Base-by-base conservation (phyloP, 2,888 invertebrate species). In the Trilocha varians region DNA sequence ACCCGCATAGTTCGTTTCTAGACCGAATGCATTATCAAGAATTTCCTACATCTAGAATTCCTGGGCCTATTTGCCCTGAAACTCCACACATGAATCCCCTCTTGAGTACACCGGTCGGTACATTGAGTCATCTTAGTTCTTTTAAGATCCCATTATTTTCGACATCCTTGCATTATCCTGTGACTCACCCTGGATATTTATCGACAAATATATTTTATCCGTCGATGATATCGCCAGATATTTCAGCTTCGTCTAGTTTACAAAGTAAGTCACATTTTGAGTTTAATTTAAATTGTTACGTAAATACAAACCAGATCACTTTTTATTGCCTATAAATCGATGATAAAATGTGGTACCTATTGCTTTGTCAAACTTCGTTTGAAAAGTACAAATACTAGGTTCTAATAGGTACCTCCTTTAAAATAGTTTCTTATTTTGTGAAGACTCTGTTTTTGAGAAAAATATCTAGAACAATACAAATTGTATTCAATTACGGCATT, bases 141-240 rank as follows among this genome's bases (percentile, higher is more conserved):
- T 78, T 82, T 48, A 82, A 76, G 49, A 70, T 82, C 39, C 82
- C 84, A 35, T 53, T 83, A 25, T 78, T 84, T 49, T 62, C 80
- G 3, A 59, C 70, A 4, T 62, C 77, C 3, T 52, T 80, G 16
- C 78, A 76, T 50, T 83, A 82, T 48, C 72, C 83, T 2, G 50
- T 78, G 34, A 57, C 77, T 3, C 74, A 77, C 53, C 59, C 71
- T 57, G 62, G 85, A 66, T 73, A 87, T 76, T 70, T 72, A 68
- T 68, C 87, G 56, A 57, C 83, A 66, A 74, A 76, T 60, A 62
- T 73, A 60, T 73, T 87, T 55, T 78, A 74, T 49, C 85, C 80
- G 9, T 68, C 80, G 13, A 53, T 78, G 42, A 52, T 78, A 47
- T 62, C 66, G 53, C 70, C 58, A 54, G 78, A 55, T 48, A 78